Percentiles rank a stretch among this genome's conserved stretches.
phyloP scores from a whole-genome alignment of 1,140 invertebrate species.

The Lutraria rhynchaena region DNA sequence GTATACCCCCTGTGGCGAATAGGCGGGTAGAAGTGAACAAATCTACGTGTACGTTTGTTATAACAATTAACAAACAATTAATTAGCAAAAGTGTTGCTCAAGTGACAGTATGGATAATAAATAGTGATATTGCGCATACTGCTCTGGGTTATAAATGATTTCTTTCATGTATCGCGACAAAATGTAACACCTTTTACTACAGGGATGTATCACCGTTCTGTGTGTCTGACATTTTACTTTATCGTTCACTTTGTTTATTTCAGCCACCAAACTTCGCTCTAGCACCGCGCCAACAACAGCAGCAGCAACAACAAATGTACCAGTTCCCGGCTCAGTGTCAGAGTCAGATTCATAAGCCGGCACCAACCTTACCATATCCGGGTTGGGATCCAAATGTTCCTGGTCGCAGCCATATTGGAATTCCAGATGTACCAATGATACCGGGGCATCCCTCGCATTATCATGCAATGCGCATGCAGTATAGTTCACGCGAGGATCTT shows the following conservation, averaged over 20 bases:
- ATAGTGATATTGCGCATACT: too few relatives aligned
- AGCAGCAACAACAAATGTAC: background rate
- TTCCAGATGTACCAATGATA: slow-evolving; percentile 10
- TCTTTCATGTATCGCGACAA: too few relatives aligned
- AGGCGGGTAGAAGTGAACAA: too few relatives aligned
- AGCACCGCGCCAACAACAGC: background rate
- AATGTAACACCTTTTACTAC: too few relatives aligned
- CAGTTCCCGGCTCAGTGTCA: slow-evolving; percentile 29
- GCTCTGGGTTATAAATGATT: too few relatives aligned
- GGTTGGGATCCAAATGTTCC: slow-evolving; percentile 37
- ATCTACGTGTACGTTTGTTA: too few relatives aligned
- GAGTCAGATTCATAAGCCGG: slow-evolving; percentile 48
- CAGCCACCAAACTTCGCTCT: slow-evolving; percentile 33
- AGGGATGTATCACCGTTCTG: too few relatives aligned
- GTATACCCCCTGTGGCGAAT: too few relatives aligned
- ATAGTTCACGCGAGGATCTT: slow-evolving; percentile 30
- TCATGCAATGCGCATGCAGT: slow-evolving; percentile 39
- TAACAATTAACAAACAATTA: too few relatives aligned
- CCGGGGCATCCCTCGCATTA: background rate
- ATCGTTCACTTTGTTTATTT: slow-evolving; percentile 5
- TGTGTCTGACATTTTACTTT: too few relatives aligned
- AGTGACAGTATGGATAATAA: too few relatives aligned
- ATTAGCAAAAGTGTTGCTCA: too few relatives aligned
- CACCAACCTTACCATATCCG: slow-evolving; percentile 33
- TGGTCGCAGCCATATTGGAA: background rate